Conservation (phyloP, 2,113 vertebrate species). For the Aphelocoma coerulescens region DNA sequence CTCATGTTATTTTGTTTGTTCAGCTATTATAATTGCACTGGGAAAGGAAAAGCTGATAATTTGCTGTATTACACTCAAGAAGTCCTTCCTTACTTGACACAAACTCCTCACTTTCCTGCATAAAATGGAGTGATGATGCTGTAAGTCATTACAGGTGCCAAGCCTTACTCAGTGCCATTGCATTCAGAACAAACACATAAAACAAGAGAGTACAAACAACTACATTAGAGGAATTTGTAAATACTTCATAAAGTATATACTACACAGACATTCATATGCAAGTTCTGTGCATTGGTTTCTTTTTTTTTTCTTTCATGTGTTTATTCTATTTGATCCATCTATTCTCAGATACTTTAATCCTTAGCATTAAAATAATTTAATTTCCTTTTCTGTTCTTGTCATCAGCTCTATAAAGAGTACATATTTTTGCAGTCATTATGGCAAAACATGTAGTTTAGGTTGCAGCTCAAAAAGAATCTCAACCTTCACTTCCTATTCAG, state of each 20-base stretch:
- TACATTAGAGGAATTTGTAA: not conserved
- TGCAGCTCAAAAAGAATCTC: not conserved
- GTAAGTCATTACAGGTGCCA: not conserved
- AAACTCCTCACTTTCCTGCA: not conserved
- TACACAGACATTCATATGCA: not conserved
- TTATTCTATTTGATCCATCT: not conserved
- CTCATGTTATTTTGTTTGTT: not conserved
- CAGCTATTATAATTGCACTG: not conserved
- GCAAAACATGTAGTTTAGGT: not conserved
- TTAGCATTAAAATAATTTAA: not conserved
- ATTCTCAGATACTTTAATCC: not conserved
- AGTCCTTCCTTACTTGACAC: not conserved
- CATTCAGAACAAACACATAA: not conserved
- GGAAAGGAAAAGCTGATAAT: not conserved
- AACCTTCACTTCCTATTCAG: not conserved
- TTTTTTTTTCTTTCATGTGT: not conserved
- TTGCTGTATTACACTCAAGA: not conserved
- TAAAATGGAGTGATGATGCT: not conserved
- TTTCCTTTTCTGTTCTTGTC: not conserved
- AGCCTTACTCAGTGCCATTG: not conserved
- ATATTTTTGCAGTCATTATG: not conserved
- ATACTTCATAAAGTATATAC: not conserved
- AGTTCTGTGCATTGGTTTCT: not conserved
- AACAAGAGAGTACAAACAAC: not conserved
- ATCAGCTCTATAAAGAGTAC: not conserved